Evolutionary conservation across 2,797 vertebrate genomes (phyloP).

Genomic region (Sebastes trivittatus): DNA sequence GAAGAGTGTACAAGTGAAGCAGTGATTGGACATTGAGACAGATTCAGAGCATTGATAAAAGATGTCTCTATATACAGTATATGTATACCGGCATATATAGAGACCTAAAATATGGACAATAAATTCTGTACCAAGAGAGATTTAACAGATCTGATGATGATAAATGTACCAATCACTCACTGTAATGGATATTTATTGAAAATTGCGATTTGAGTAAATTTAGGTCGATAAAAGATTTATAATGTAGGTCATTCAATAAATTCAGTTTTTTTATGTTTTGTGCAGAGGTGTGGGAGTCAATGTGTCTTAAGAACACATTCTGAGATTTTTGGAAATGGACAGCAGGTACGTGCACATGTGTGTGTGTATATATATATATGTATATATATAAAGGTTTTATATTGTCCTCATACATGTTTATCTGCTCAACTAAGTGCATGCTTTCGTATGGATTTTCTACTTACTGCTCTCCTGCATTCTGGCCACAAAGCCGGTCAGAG

Average conservation of each 20-base stretch:
- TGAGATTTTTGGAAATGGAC: neutral
- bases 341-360: neutral
- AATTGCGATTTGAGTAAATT: neutral
- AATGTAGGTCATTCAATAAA: neutral
- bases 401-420: neutral
- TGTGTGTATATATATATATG: neutral
- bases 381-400: neutral
- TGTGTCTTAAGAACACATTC: neutral
- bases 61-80: neutral
- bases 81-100: neutral
- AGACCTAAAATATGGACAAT: neutral
- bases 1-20: constrained; percentile 3
- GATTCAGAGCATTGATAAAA: neutral
- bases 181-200: neutral
- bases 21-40: neutral
- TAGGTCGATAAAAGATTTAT: neutral
- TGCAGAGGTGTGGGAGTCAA: neutral
- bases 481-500: constrained; percentile 99
- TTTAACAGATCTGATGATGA: neutral
- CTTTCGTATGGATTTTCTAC: constrained; percentile 72
- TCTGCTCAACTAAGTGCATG: neutral
- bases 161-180: neutral
- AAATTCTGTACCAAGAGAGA: neutral
- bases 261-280: neutral
- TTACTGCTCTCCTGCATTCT: constrained; percentile 99